Conservation (phyloP, 2,888 invertebrate genomes). For the Synergus umbraculus region DNA sequence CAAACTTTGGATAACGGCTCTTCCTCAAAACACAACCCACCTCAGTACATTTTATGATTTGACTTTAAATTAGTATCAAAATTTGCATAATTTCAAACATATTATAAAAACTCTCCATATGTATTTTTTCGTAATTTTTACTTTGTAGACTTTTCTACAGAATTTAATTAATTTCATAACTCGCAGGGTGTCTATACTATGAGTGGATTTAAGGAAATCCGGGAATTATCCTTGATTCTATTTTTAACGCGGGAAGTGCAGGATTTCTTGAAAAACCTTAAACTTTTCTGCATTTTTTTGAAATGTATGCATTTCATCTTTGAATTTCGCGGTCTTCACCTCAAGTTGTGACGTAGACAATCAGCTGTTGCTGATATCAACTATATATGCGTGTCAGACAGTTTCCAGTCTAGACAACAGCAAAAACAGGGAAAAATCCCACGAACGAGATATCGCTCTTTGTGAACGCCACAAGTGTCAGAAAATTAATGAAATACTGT, state of each 20-base stretch:
- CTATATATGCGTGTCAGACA: not conserved
- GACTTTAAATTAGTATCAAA: not conserved
- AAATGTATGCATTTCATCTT: no score
- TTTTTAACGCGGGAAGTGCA: no score
- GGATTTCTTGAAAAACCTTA: no score
- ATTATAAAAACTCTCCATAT: not conserved
- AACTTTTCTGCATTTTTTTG: no score
- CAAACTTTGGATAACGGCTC: slow-evolving; percentile 17
- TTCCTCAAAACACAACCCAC: slow-evolving; percentile 11
- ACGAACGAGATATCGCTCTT: not conserved
- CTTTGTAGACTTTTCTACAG: not conserved
- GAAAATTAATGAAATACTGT: no score
- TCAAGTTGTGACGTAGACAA: no score
- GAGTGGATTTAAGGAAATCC: no score
- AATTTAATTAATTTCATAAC: not conserved
- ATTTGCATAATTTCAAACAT: not conserved
- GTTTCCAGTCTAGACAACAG: not conserved
- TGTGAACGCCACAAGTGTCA: no score
- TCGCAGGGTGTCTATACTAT: no score
- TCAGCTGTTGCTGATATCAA: not conserved
- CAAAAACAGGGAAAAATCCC: not conserved
- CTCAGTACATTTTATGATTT: not conserved
- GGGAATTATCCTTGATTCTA: no score
- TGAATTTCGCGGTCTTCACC: no score
- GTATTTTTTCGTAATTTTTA: not conserved